Percentiles rank a stretch among this genome's conserved stretches.
Evolutionary conservation across 23 tunicate genomes (phyloP).

Genomic region (Ascidia mentula): DNA sequence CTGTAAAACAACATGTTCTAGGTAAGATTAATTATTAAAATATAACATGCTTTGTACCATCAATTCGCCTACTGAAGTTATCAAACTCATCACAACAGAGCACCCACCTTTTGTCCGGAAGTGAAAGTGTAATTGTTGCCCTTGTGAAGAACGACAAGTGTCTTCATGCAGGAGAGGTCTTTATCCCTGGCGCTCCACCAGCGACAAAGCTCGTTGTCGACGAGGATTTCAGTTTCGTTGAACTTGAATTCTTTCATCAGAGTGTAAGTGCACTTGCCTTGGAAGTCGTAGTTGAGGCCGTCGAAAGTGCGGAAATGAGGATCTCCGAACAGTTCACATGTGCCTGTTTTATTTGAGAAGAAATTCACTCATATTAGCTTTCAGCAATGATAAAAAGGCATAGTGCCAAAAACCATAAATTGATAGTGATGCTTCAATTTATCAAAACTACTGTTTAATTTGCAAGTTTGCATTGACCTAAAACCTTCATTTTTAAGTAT

Average conservation of each 20-base stretch:
- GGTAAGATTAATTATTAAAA: no score
- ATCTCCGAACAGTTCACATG: slow-evolving; percentile 52
- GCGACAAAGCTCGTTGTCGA: slow-evolving; percentile 58
- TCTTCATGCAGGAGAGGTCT: slow-evolving; percentile 41
- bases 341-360: slow-evolving; percentile 26
- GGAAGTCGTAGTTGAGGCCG: slow-evolving; percentile 55
- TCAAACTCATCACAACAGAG: no score
- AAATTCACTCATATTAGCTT: no score
- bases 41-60: no score
- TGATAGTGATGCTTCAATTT: neutral
- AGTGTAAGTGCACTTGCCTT: slow-evolving; percentile 60
- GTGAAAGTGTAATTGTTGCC: slow-evolving; percentile 47
- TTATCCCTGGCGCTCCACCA: slow-evolving; percentile 46
- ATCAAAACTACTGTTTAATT: no score
- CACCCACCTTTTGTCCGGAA: slow-evolving; percentile 40
- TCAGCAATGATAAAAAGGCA: no score
- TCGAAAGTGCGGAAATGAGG: slow-evolving; percentile 66
- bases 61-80: no score
- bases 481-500: no score
- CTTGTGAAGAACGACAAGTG: slow-evolving; percentile 45
- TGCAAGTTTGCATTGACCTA: no score
- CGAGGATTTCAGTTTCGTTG: slow-evolving; percentile 52
- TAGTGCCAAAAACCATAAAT: neutral
- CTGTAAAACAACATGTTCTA: no score
- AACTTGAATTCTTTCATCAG: slow-evolving; percentile 57